Base-by-base conservation (phyloP, 2,888 invertebrate genomes). In the Macropis europaea region DNA sequence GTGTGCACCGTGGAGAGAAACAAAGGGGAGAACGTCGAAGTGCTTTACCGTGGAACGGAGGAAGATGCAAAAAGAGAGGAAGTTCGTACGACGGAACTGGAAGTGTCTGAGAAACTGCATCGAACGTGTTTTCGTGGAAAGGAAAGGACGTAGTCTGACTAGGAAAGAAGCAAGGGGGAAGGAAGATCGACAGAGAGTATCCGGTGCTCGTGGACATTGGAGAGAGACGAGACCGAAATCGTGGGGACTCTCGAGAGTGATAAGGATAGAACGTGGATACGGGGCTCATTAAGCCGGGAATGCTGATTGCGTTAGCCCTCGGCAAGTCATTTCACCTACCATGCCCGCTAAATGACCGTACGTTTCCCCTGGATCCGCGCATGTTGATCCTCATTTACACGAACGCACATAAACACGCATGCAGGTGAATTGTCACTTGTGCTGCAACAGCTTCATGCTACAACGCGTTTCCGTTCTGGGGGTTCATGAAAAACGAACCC, bases 281-380 rank as follows among this genome's bases (percentile, higher is more conserved):
- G 76, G 79, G 84, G 86, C 88, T 87, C 88, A 87, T 88, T 88
- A 87, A 87, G 86, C 83, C 73, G 77, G 85, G 88, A 88, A 88
- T 86, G 88, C 87, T 87, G 87, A 88, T 88, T 88, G 86, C 86
- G 83, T 87, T 88, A 86, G 82, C 83, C 82, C 70, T 75, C 76
- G 78, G 78, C 81, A 64, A 82, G 80, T 81, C 81, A 79, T 81
- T 77, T 76, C 82, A 57, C 70, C 69, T 77, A 77, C 78, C 77
- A 79, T 73, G 73, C 71, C 76, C 82, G 78, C 80, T 82, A 86
- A 84, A 86, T 81, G 84, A 81, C 77, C 76, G 68, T 78, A 80
- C 76, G 81, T 82, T 81, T 84, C 74, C 77, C 76, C 57, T 68
- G 67, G 63, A 66, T 68, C 48, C 73, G 57, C 67, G 40, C 66